Evolutionary conservation across 2,113 vertebrate genomes (phyloP).

Genomic region (Periophthalmodon schlosseri): DNA sequence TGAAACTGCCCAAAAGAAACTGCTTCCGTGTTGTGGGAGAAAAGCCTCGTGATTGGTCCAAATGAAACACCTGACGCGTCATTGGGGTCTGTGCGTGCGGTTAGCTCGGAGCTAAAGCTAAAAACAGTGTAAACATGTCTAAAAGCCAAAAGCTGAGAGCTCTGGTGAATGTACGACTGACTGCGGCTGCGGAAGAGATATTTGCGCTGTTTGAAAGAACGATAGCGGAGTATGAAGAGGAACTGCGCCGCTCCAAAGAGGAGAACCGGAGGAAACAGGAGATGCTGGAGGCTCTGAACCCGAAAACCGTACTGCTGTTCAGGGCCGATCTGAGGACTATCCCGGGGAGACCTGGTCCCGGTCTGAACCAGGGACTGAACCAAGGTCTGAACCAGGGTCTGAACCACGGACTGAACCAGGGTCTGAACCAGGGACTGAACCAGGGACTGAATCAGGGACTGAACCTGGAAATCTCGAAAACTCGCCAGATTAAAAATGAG

Average conservation of each 20-base stretch:
- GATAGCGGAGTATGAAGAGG: not conserved
- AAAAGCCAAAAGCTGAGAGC: not conserved
- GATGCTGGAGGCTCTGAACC: not conserved
- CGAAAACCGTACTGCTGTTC: too few species aligned
- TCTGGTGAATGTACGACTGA: not conserved
- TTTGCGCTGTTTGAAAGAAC: slow-evolving; percentile 1
- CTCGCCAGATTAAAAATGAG: not conserved
- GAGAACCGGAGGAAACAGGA: not conserved
- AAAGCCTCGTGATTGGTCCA: slow-evolving; percentile 59
- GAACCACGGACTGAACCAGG: too few species aligned
- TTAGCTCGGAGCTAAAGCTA: not conserved
- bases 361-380: not conserved
- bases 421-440: too few species aligned
- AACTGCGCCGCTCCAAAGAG: not conserved
- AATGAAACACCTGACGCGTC: slow-evolving; percentile 33
- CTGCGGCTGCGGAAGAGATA: not conserved
- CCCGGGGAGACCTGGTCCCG: too few species aligned
- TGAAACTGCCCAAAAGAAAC: too few species aligned
- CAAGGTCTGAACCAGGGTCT: too few species aligned
- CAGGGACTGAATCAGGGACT: not conserved
- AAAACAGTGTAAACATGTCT: not conserved
- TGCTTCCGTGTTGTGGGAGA: too few species aligned
- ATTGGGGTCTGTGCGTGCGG: not conserved
- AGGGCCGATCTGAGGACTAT: too few species aligned
- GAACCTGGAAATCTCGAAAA: not conserved